Evolutionary conservation across 2,888 invertebrate genomes (phyloP), one percentile per base, ranked within the genome.

Genomic region (Suillia variegata): DNA sequence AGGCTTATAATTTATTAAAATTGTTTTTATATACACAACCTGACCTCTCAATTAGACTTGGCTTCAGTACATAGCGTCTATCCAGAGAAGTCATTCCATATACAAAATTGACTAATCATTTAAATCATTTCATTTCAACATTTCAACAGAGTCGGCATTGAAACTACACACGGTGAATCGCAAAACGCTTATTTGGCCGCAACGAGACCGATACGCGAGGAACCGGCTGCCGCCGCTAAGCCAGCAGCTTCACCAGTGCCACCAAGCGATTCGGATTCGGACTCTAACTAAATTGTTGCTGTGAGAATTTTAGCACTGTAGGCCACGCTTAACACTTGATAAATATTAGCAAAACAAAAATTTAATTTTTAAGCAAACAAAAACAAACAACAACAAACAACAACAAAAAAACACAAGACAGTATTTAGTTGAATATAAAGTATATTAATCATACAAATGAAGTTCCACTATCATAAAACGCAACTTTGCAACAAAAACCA

Each of bases 71-170:
- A n/a, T n/a, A n/a, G n/a, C n/a, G n/a, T n/a, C n/a, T n/a, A n/a
- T n/a, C n/a, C n/a, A n/a, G n/a, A n/a, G n/a, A n/a, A n/a, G n/a
- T n/a, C n/a, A n/a, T n/a, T n/a, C n/a, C n/a, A n/a, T n/a, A n/a
- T n/a, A n/a, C n/a, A n/a, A n/a, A n/a, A n/a, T n/a, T n/a, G n/a
- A n/a, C n/a, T n/a, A n/a, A n/a, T n/a, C n/a, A n/a, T n/a, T n/a
- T n/a, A n/a, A n/a, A n/a, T n/a, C 5, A 26, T 26, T 26, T 26
- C 5, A 26, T 26, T 26, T 26, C n/a, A n/a, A n/a, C n/a, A n/a
- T 67, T 76, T 45, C 20, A 4, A 45, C 45, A 91, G 91, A 77
- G 94, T 96, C 77, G 95, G 93, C 74, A 94, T 96, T 80, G 94
- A 95, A 81, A 92, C 93, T 77, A 92, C 92, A 57, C 88, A 89